Percentiles rank a stretch among this genome's conserved stretches.
Conservation (phyloP, 2,888 invertebrate genomes). For the Pandemis cinnamomeana region DNA sequence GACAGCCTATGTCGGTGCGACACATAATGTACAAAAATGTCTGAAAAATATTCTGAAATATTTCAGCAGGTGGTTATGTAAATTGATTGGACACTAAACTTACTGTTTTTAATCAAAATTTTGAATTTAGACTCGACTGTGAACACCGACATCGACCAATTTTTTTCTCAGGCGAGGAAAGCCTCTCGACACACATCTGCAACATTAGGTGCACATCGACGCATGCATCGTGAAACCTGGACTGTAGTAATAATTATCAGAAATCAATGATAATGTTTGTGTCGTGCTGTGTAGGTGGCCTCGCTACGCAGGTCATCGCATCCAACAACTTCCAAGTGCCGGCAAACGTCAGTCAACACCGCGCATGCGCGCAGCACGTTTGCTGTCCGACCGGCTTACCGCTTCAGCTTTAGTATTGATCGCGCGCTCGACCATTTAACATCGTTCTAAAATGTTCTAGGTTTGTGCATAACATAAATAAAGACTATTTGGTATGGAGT, state of each 20-base stretch:
- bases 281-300: slow-evolving; percentile 43
- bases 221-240: neutral
- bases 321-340: slow-evolving; percentile 28
- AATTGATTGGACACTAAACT: no score
- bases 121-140: no score
- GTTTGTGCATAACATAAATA: slow-evolving; percentile 49
- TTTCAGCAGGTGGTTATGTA: no score
- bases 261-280: neutral
- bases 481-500: slow-evolving; percentile 53
- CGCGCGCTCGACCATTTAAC: slow-evolving; percentile 72
- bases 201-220: neutral
- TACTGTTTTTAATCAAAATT: no score
- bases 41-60: no score
- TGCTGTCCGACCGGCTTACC: slow-evolving; percentile 47
- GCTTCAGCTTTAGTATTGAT: slow-evolving; percentile 77
- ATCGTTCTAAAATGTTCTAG: slow-evolving; percentile 70
- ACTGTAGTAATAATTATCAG: neutral
- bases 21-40: no score
- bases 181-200: no score
- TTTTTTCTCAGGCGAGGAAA: no score
- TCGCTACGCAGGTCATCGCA: slow-evolving; percentile 48
- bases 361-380: slow-evolving; percentile 69
- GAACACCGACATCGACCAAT: no score
- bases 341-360: slow-evolving; percentile 68
- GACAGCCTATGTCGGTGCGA: no score